Conservation (phyloP, 2,888 invertebrate genomes). For the Meiosimyza platycephala region DNA sequence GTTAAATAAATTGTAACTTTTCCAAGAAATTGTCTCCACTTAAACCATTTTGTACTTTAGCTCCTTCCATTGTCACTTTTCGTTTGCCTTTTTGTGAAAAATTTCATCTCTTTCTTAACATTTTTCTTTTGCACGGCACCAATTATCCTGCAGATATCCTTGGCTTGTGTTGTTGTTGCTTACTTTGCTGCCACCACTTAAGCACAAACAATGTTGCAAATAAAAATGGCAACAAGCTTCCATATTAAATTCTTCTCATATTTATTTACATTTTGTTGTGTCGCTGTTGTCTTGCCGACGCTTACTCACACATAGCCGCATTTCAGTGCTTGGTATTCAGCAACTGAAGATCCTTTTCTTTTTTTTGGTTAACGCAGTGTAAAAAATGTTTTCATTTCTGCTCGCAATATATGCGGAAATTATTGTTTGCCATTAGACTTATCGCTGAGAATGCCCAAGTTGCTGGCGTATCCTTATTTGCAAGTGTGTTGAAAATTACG, state of each 20-base stretch:
- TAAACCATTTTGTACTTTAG: conserved; percentile 15
- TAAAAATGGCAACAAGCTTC: conserved; percentile 16
- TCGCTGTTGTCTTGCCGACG: no score
- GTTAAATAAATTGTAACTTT: conserved; percentile 26
- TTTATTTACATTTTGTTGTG: not conserved
- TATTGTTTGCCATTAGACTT: conserved; percentile 19
- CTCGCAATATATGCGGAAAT: conserved; percentile 24
- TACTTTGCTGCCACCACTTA: conserved; percentile 7
- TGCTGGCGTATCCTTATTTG: conserved; percentile 6
- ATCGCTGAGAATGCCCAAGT: no score
- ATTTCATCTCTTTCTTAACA: not conserved
- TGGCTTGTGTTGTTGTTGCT: not conserved
- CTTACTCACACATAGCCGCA: no score
- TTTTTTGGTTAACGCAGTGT: no score
- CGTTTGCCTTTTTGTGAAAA: no score
- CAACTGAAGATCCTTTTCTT: no score
- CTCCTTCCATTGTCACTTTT: no score
- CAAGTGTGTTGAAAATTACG: conserved; percentile 1
- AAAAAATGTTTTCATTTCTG: conserved; percentile 9
- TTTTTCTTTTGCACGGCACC: conserved; percentile 12
- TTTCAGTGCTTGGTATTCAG: no score
- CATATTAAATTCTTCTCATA: conserved; percentile 20
- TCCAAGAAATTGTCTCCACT: conserved; percentile 26
- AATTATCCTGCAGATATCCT: conserved; percentile 24
- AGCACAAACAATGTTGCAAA: conserved; percentile 13